These are phyloP conservation scores for Morone saxatilis DNA, from an alignment of 2,113 vertebrate species.

Conservation along the genomic window DNA sequence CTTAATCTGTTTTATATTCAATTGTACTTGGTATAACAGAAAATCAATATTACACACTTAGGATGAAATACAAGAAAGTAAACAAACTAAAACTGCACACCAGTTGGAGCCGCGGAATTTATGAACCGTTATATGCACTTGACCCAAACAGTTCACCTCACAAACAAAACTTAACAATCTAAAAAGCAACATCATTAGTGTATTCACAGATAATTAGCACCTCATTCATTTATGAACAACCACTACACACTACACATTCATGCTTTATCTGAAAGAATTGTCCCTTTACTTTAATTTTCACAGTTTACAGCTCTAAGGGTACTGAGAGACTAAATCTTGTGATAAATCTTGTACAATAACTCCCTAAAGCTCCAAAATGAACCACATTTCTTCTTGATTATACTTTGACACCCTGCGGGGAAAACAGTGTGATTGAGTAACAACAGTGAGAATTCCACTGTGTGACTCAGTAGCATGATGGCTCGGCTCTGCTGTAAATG, in stretches of 20 bases:
- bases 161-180: constrained; percentile 19
- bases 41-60: constrained; percentile 26
- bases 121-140: constrained; percentile 34
- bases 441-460: constrained; percentile 37
- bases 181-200: not conserved
- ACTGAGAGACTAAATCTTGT: constrained; percentile 3
- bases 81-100: constrained; percentile 13
- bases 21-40: not conserved
- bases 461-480: constrained; percentile 47
- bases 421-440: constrained; percentile 41
- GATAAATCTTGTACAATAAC: not conserved
- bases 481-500: constrained; percentile 20
- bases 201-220: not conserved
- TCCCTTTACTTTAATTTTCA: constrained; percentile 18
- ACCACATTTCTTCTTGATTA: constrained; percentile 37
- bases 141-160: constrained; percentile 24
- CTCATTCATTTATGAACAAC: constrained; percentile 4
- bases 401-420: constrained; percentile 28
- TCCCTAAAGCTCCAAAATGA: constrained; percentile 28
- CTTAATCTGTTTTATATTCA: constrained; percentile 16
- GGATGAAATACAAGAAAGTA: constrained; percentile 16
- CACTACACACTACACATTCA: no score
- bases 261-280: not conserved
- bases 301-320: constrained; percentile 28
- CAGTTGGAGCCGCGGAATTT: constrained; percentile 1